Evolutionary conservation across 1,140 invertebrate genomes (phyloP), one percentile per base, ranked within the genome.

Genomic region (Drosophila erecta): DNA sequence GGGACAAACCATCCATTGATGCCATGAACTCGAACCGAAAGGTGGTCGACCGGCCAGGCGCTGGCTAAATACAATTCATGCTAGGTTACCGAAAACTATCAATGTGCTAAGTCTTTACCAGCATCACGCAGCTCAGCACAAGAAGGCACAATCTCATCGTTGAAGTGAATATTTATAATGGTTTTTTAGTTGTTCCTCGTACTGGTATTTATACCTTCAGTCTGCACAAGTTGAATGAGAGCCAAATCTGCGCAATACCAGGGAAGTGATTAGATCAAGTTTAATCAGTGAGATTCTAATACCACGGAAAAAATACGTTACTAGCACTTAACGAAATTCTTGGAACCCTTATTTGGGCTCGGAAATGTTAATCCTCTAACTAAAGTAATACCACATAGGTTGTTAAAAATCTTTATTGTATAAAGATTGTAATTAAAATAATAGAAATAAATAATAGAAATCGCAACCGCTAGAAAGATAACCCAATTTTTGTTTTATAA

Each of bases 1-100:
- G 85, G 85, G 40, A 90, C 85, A 60, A 51, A 71, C 85, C 85
- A 90, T 4, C 85, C 85, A 60, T 90, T 76, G 11, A 38, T 27
- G 17, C 84, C 79, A 11, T 61, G 65, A 8, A 69, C 56, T 8
- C 76, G 54, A 11, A 41, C 30, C 14, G 67, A 40, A n/a, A 47
- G 38, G 5, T 85, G 77, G 40, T 76, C 69, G 30, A 79, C 65
- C 24, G 89, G 81, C 40, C 74, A 49, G 14, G 78, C 76, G 30
- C 59, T 59, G 12, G 51, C 89, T 73, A 14, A 22, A 60, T 43
- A 15, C 27, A 14, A 46, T 41, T 24, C n/a, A 12, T 11, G 14
- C 1, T 17, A 0, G 27, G 12, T 22, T 41, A 14, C 12, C 12
- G 6, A 14, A 47, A n/a, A 8, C 17, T 47, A 4, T 33, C 2